Percentiles rank a stretch among this genome's conserved stretches.
phyloP scores from a whole-genome alignment of 2,888 invertebrate species.

The Mimachlamys varia region DNA sequence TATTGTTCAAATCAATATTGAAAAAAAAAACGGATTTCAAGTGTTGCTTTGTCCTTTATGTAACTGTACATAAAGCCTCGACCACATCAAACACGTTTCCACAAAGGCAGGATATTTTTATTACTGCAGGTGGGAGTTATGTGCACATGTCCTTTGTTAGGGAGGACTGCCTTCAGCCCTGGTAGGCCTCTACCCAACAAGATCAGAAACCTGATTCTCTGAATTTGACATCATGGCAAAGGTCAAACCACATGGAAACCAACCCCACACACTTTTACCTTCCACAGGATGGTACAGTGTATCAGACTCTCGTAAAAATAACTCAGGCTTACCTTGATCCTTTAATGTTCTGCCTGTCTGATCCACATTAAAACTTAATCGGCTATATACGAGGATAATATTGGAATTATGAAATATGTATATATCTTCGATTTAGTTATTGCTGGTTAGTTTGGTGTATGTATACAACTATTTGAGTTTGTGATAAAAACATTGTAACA shows the following conservation, averaged over 20 bases:
- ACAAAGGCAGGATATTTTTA: background rate
- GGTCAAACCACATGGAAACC: background rate
- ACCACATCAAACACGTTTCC: background rate
- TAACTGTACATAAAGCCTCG: background rate
- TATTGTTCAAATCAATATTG: conserved; percentile 3
- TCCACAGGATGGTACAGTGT: background rate
- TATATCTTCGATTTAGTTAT: too few relatives aligned
- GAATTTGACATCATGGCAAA: background rate
- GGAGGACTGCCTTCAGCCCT: background rate
- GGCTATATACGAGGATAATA: background rate
- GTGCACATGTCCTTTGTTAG: background rate
- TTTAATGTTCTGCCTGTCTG: background rate
- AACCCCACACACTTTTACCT: background rate
- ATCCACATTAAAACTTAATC: background rate
- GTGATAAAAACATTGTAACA: background rate
- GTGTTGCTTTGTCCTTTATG: background rate
- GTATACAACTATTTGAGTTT: background rate
- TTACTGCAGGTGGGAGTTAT: conserved; percentile 4
- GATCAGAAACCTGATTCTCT: background rate
- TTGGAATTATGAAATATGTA: conserved; percentile 3
- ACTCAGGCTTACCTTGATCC: background rate
- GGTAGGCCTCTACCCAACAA: conserved; percentile 6
- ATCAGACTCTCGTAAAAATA: background rate
- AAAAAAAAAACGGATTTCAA: background rate
- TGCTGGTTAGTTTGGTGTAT: background rate